Conservation (phyloP, 2,888 invertebrate species). For the Pogonocherus hispidulus region DNA sequence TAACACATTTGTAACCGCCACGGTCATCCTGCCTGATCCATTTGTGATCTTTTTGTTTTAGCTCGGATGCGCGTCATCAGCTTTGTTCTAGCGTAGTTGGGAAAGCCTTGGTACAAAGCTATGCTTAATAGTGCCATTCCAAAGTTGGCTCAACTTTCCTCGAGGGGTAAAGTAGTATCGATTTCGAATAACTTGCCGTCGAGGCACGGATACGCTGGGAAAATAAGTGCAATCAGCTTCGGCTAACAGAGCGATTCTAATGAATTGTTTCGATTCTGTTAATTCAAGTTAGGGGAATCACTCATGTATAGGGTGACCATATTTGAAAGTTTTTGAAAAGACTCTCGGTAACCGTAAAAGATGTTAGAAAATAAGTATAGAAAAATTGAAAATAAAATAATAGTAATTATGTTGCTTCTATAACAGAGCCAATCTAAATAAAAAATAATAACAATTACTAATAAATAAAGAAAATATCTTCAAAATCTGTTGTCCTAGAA, state of each 20-base stretch:
- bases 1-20: conserved; percentile 2
- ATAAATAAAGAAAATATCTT: no score
- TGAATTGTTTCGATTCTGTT: neutral
- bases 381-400: no score
- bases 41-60: conserved; percentile 12
- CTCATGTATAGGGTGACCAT: neutral
- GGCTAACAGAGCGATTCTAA: neutral
- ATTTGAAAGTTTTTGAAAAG: no score
- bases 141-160: conserved; percentile 11
- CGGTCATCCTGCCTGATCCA: conserved; percentile 6
- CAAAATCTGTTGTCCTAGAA: no score
- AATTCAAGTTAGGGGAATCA: neutral
- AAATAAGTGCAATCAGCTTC: neutral
- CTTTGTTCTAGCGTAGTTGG: neutral
- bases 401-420: no score
- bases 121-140: conserved; percentile 6
- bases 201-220: neutral
- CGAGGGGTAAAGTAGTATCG: conserved; percentile 5
- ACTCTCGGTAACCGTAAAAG: no score
- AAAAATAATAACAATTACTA: no score
- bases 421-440: no score
- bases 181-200: conserved; percentile 9
- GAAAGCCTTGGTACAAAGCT: conserved; percentile 7
- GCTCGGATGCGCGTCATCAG: conserved; percentile 13
- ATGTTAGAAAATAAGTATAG: no score